Evolutionary conservation across 2,888 invertebrate genomes (phyloP), one percentile per base, ranked within the genome.

Genomic region (Chymomyza fuscimana): DNA sequence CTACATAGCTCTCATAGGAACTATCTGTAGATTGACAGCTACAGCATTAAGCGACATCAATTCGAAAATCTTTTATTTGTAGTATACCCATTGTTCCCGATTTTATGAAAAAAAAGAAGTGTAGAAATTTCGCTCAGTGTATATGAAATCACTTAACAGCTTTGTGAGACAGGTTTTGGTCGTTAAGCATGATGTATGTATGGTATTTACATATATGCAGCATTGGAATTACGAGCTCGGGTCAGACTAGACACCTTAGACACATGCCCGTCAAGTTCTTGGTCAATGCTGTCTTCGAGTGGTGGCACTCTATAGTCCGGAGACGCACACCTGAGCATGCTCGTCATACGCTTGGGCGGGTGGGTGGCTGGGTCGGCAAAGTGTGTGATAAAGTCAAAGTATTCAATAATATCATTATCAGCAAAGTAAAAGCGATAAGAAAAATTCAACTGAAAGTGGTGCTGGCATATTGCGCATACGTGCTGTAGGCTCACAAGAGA

Each of bases 371-470:
- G 25, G 2, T 25, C 25, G 74, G 76, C 74, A 76, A 83, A 79
- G 12, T 12, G 40, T 46, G 12, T 22, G 58, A 22, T 29, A 58
- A 58, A 25, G 25, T 25, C 10, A 25, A 15, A 73, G 74, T 69
- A 72, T 80, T 86, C 77, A 87, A 87, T 87, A 83, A 75, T 54
- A 50, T 85, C 79, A 73, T 77, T 84, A 85, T 85, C 85, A 78
- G 72, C 62, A 78, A 76, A 58, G 51, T 63, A 54, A 7, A 32
- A 32, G 32, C 54, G 85, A 85, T 85, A 85, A 85, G 81, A 81
- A 73, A 46, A 12, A 69, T 40, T 52, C 19, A 71, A 82, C 72
- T 76, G 67, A 69, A 76, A 83, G 67, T 73, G 52, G 58, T 59
- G 67, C 66, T 62, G 62, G 73, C 64, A 61, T 25, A 59, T 54